phyloP scores from a whole-genome alignment of 2,113 vertebrate species.

The Mohoua ochrocephala region DNA sequence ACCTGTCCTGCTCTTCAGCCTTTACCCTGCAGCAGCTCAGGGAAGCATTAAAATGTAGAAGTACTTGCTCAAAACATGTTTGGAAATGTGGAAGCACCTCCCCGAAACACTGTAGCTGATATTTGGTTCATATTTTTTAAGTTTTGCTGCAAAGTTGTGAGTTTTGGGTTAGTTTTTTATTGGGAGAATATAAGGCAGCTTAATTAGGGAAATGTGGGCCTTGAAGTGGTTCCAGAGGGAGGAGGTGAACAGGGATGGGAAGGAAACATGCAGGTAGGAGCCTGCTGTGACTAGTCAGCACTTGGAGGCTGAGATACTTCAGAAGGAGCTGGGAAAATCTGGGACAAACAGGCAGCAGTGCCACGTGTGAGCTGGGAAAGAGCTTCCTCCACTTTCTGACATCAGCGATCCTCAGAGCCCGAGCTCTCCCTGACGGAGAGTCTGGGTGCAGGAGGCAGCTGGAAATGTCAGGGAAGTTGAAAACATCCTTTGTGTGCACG shows the following conservation, averaged over 20 bases:
- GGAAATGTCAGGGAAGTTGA: slow-evolving; percentile 13
- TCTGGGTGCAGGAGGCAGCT: background rate
- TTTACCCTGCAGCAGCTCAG: background rate
- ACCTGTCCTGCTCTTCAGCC: background rate
- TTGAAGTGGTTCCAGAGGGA: background rate
- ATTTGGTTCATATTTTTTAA: background rate
- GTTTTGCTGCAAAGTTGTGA: background rate
- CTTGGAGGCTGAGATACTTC: background rate
- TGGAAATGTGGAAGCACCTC: background rate
- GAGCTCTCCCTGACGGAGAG: background rate
- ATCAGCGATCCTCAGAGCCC: background rate
- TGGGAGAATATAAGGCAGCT: background rate
- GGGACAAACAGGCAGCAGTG: background rate
- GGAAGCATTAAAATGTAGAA: background rate
- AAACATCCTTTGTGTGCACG: slow-evolving; percentile 10
- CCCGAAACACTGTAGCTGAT: background rate
- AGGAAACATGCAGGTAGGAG: background rate
- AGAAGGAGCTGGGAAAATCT: background rate
- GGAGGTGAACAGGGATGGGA: background rate
- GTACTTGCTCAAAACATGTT: background rate
- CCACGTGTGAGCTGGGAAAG: background rate
- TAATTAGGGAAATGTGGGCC: background rate
- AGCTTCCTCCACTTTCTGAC: background rate
- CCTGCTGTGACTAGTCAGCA: background rate
- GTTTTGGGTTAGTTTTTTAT: background rate